Evolutionary conservation across 2,888 invertebrate species (phyloP), one percentile per base, ranked within the genome.

Genomic region (Xestia ashworthii): DNA sequence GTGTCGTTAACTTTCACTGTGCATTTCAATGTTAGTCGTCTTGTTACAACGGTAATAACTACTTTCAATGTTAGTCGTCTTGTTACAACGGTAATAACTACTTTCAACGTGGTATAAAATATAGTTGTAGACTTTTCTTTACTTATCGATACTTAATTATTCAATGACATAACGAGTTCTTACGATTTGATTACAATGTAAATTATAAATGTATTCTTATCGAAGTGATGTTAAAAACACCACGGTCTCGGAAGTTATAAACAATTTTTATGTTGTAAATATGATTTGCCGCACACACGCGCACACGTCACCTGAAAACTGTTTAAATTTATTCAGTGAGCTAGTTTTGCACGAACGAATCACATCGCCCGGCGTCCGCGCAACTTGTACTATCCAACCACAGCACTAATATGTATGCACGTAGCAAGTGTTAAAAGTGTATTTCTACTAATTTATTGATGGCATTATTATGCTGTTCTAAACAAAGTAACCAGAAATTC

Each of bases 261-360:
- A 75, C n/a, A 62, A 32, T 64, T 76, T 74, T 77, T 38, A 25
- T 53, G 38, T 46, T 55, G 55, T 8, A 22, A 38, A 53, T 44
- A 38, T 76, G 16, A 53, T 76, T 76, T n/a, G 12, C 19, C n/a
- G n/a, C 71, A n/a, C 55, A 25, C 50, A 32, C 44, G 14, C 19
- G 4, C 25, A 50, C n/a, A 38, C 70, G 14, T 14, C 14, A 16
- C 25, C 25, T 8, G 14, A 19, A 50, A 16, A 58, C 44, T 38
- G 16, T 58, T 75, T 25, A 68, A 25, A n/a, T 50, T 80, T 46
- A 6, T 44, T 25, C 32, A n/a, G 38, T 48, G 3, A 44, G 64
- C 55, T 32, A 80, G 58, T 25, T n/a, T 25, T 2, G 2, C 5
- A 25, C 58, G 53, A 55, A n/a, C 53, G n/a, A n/a, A n/a, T 55